Percentiles rank a stretch among this genome's conserved stretches.
phyloP scores from a whole-genome alignment of 2,797 vertebrate species.

The Meriones psammophilus region DNA sequence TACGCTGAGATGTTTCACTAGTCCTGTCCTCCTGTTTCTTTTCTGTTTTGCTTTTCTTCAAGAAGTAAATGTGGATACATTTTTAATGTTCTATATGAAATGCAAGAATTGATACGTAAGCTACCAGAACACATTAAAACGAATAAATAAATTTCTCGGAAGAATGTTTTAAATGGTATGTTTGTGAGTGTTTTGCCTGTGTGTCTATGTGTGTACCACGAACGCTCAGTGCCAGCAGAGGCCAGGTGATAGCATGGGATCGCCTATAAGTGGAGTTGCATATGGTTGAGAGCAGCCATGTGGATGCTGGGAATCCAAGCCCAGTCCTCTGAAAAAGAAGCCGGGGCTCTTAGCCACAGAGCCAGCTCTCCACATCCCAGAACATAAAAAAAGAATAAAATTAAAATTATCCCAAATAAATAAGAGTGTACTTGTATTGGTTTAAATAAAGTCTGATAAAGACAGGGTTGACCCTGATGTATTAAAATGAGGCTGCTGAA shows the following conservation, averaged over 20 bases:
- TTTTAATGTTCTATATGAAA: not conserved
- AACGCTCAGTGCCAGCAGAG: not conserved
- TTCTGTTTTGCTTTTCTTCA: not conserved
- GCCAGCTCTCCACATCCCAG: not conserved
- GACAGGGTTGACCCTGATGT: not conserved
- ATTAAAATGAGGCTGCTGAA: not conserved
- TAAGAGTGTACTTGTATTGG: not conserved
- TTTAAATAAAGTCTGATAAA: conserved; percentile 12
- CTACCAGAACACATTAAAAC: not conserved
- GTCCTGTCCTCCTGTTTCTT: not conserved
- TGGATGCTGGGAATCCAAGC: not conserved
- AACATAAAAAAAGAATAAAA: not conserved
- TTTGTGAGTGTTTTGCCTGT: not conserved
- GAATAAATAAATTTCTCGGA: not conserved
- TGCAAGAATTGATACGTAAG: not conserved
- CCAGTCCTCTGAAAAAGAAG: not conserved
- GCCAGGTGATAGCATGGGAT: not conserved
- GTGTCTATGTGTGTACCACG: not conserved
- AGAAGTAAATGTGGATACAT: not conserved
- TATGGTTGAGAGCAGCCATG: too few relatives aligned
- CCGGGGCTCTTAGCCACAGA: not conserved
- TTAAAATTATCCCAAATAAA: conserved; percentile 6
- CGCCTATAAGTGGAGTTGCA: not conserved
- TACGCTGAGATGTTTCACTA: not conserved
- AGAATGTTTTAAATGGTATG: not conserved